Conservation (phyloP, 2,113 vertebrate genomes). For the Otocyon megalotis region DNA sequence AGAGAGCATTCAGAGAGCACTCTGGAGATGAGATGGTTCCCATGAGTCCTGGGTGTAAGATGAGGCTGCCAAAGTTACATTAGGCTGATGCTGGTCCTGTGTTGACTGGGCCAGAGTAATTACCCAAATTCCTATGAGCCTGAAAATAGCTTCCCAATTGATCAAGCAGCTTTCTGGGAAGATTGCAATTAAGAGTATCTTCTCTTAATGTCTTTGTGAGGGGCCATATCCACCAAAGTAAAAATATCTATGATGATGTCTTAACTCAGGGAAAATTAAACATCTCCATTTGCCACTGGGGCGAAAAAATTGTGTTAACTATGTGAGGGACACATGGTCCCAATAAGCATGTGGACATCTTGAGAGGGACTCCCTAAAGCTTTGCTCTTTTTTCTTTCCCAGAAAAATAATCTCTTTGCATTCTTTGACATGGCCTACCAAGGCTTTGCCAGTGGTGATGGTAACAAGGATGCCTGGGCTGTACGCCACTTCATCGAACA, state of each 20-base stretch:
- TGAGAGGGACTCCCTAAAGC: background rate
- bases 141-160: background rate
- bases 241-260: background rate
- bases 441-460: constrained; percentile 98
- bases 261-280: background rate
- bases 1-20: background rate
- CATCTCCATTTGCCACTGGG: background rate
- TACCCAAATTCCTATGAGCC: background rate
- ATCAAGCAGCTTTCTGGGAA: background rate
- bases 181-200: background rate
- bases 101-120: background rate
- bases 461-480: constrained; percentile 96
- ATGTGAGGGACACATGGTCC: background rate
- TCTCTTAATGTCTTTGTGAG: background rate
- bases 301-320: background rate
- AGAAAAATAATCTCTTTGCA: constrained; percentile 96
- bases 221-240: background rate
- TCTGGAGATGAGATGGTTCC: background rate
- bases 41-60: background rate
- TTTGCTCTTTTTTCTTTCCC: constrained; percentile 58
- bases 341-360: background rate
- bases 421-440: constrained; percentile 99
- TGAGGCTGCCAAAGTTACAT: background rate
- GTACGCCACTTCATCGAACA: constrained; percentile 97
- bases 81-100: background rate